Evolutionary conservation across 1,140 invertebrate genomes (phyloP).

Genomic region (Sarcophaga bullata): DNA sequence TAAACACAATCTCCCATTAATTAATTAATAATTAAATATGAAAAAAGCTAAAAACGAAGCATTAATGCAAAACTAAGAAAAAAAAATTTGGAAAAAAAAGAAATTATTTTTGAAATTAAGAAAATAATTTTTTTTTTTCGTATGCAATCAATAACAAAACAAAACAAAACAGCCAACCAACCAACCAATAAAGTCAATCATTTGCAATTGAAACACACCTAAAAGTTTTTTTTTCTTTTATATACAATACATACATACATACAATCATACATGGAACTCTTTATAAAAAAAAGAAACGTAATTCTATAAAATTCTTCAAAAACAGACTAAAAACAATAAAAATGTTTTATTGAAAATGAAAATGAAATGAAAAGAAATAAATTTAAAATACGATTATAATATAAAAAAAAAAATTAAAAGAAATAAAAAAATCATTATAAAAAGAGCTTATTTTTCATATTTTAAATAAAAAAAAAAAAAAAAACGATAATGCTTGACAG

Average conservation of each 20-base stretch:
- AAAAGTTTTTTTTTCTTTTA: constrained; percentile 8
- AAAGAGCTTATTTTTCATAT: constrained; percentile 26
- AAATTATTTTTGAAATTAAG: neutral
- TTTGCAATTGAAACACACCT: constrained; percentile 22
- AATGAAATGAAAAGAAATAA: no score
- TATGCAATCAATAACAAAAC: neutral
- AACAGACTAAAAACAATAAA: constrained; percentile 9
- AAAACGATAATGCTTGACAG: neutral
- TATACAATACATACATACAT: neutral
- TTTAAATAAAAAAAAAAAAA: neutral
- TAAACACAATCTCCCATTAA: neutral
- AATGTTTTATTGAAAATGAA: constrained; percentile 1
- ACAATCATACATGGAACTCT: neutral
- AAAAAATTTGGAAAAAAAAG: neutral
- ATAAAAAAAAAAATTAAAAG: neutral
- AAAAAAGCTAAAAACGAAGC: neutral
- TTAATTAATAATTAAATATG: neutral
- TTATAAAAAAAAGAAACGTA: neutral
- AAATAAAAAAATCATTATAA: neutral
- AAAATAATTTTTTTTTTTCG: neutral
- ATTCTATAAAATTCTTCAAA: neutral
- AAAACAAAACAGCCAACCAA: neutral
- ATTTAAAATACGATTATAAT: no score
- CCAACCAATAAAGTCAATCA: neutral
- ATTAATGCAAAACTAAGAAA: neutral